phyloP scores from a whole-genome alignment of 2,797 vertebrate species.

The Molothrus ater region DNA sequence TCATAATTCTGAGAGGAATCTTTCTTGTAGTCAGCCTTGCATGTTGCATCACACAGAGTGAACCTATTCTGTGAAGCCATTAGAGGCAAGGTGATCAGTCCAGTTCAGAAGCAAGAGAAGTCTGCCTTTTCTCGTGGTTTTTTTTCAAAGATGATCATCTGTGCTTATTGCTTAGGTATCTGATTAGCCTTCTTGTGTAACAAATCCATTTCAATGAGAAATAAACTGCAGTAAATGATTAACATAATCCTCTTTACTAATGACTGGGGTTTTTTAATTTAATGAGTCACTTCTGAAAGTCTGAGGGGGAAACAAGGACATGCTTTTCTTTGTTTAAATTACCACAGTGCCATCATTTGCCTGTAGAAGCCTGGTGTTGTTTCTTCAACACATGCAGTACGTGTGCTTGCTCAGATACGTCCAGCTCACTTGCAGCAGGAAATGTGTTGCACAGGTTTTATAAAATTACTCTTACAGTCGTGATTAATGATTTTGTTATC shows the following conservation, averaged over 20 bases:
- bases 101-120: neutral
- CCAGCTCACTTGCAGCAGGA: neutral
- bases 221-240: slow-evolving; percentile 51
- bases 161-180: neutral
- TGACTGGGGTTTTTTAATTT: slow-evolving; percentile 14
- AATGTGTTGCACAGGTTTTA: neutral
- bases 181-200: slow-evolving; percentile 45
- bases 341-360: neutral
- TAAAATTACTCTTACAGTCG: neutral
- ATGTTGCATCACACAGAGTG: neutral
- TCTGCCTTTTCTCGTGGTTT: neutral
- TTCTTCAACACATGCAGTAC: neutral
- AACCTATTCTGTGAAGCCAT: neutral
- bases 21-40: neutral
- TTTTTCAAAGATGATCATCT: neutral
- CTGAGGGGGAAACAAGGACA: neutral
- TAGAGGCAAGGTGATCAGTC: neutral
- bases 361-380: neutral
- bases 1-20: neutral
- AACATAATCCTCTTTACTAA: slow-evolving; percentile 56
- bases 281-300: slow-evolving; percentile 49
- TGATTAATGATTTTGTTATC: slow-evolving; percentile 60
- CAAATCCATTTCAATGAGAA: slow-evolving; percentile 51
- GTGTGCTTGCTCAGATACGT: neutral
- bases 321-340: neutral